Evolutionary conservation across 2,888 invertebrate genomes (phyloP).

Genomic region (Noctua janthina): DNA sequence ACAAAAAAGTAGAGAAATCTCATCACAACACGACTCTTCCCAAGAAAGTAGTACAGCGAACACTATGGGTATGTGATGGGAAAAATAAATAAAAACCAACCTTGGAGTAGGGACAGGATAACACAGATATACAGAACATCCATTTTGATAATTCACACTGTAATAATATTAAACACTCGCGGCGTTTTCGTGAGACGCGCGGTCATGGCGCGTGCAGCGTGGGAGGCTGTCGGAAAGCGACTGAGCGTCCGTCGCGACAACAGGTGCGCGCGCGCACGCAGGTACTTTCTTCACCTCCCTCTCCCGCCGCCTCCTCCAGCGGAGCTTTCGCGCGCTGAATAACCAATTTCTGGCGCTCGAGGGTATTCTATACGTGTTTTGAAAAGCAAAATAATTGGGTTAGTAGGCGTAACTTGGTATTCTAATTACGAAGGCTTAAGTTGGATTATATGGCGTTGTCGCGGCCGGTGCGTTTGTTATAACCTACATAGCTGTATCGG

Average conservation of each 20-base stretch:
- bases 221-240: slow-evolving; percentile 73
- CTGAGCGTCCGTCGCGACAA: slow-evolving; percentile 72
- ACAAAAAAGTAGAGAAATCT: slow-evolving; percentile 52
- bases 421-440: slow-evolving; percentile 46
- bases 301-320: slow-evolving; percentile 44
- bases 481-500: slow-evolving; percentile 31
- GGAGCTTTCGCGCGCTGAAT: slow-evolving; percentile 84
- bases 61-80: slow-evolving; percentile 17
- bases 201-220: slow-evolving; percentile 79
- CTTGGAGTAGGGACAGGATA: slow-evolving; percentile 76
- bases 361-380: slow-evolving; percentile 72
- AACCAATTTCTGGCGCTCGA: slow-evolving; percentile 79
- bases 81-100: slow-evolving; percentile 65
- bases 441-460: slow-evolving; percentile 31
- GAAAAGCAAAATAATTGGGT: slow-evolving; percentile 70
- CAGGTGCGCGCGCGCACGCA: slow-evolving; percentile 79
- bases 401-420: slow-evolving; percentile 65
- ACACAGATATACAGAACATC: slow-evolving; percentile 80
- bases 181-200: slow-evolving; percentile 72
- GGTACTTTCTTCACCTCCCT: slow-evolving; percentile 64
- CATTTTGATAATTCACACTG: slow-evolving; percentile 81
- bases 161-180: slow-evolving; percentile 81
- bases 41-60: slow-evolving; percentile 53
- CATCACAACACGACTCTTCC: slow-evolving; percentile 45
- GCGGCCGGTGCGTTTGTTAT: slow-evolving; percentile 8